phyloP scores from a whole-genome alignment of 2,888 invertebrate species.

The Agonum fuliginosum region DNA sequence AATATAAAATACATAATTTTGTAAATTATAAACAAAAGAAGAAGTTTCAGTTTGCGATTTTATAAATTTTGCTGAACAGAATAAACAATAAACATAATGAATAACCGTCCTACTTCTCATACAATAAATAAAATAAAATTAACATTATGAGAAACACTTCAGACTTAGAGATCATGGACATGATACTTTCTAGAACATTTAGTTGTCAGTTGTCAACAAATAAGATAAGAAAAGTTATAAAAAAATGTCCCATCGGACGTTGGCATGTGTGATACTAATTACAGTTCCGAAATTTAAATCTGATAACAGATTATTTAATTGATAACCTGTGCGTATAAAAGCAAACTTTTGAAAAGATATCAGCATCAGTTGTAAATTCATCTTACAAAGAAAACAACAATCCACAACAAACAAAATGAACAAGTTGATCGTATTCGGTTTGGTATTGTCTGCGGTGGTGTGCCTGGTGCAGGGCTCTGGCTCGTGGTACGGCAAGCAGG shows the following conservation, averaged over 20 bases:
- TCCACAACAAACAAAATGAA: neutral
- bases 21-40: too few species aligned
- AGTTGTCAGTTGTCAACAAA: neutral
- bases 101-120: too few species aligned
- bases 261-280: neutral
- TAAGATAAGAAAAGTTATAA: neutral
- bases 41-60: too few species aligned
- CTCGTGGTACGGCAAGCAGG: conserved; percentile 14
- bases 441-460: neutral
- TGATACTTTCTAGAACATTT: too few species aligned
- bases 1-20: too few species aligned
- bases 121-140: too few species aligned
- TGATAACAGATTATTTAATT: neutral
- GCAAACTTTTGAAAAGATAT: neutral
- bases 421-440: neutral
- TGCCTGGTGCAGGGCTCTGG: neutral
- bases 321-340: too few species aligned
- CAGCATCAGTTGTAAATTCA: neutral
- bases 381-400: conserved; percentile 4
- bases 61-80: too few species aligned
- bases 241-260: neutral
- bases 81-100: too few species aligned
- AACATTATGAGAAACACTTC: too few species aligned
- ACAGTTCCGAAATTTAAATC: neutral
- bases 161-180: too few species aligned